Evolutionary conservation across 92 coral and sea anemone genomes (phyloP).

Genomic region (Palythoa grandiflora): DNA sequence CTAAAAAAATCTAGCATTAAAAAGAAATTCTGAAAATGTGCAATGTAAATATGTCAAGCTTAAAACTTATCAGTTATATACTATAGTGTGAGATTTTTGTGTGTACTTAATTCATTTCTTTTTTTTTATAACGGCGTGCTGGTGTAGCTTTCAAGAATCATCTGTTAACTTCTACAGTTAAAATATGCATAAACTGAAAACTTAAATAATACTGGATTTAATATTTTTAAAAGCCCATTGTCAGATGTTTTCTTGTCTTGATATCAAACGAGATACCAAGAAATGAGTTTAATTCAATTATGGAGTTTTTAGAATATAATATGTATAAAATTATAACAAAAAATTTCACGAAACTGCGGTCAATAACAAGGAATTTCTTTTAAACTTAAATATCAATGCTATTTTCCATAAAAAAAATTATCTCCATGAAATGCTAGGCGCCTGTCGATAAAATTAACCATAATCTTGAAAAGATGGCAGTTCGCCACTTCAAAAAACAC

Average conservation of each 20-base stretch:
- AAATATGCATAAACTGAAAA: background rate
- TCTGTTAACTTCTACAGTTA: background rate
- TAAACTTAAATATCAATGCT: too few relatives aligned
- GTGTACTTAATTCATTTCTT: too few relatives aligned
- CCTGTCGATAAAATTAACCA: background rate
- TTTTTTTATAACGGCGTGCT: too few relatives aligned
- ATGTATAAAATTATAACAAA: too few relatives aligned
- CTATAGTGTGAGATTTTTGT: too few relatives aligned
- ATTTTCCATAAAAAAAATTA: too few relatives aligned
- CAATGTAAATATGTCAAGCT: too few relatives aligned
- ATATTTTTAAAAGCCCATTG: background rate
- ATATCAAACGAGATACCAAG: background rate
- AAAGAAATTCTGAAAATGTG: background rate
- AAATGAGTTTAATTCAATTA: background rate
- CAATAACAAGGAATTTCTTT: too few relatives aligned
- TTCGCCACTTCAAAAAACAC: background rate
- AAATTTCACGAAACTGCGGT: too few relatives aligned
- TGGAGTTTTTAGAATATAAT: background rate
- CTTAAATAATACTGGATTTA: background rate
- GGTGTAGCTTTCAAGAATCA: too few relatives aligned
- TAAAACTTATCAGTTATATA: too few relatives aligned
- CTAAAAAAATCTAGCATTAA: constrained; percentile 54
- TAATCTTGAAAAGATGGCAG: background rate
- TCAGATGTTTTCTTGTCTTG: background rate
- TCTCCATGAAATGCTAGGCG: background rate